Conservation (phyloP, 2,797 vertebrate species). For the Heliangelus exortis region DNA sequence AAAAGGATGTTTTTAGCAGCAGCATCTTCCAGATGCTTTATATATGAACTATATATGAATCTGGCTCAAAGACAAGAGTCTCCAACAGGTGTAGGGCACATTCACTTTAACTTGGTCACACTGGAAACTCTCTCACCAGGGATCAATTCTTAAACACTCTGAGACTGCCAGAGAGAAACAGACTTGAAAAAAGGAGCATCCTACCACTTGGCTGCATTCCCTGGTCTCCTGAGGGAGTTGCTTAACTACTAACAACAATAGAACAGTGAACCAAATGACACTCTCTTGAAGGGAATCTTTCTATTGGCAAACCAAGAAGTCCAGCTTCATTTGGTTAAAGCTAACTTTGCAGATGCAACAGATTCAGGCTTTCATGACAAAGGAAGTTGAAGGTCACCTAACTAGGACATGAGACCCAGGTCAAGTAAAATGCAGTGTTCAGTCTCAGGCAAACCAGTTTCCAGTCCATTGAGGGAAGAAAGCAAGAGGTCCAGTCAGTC, state of each 20-base stretch:
- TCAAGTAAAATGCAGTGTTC: neutral
- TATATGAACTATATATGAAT: neutral
- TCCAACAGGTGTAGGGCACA: neutral
- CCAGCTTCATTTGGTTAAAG: neutral
- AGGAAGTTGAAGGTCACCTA: neutral
- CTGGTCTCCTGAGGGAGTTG: neutral
- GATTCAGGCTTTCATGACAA: neutral
- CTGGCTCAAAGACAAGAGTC: neutral
- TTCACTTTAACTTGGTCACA: neutral
- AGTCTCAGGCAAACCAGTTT: neutral
- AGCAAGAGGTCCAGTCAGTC: neutral
- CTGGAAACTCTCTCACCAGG: neutral
- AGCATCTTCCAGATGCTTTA: neutral
- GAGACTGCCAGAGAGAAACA: neutral
- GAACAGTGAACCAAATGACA: neutral
- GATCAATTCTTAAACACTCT: neutral
- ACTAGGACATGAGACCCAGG: fast-evolving
- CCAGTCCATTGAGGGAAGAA: neutral
- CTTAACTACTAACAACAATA: neutral
- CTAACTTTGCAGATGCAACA: neutral
- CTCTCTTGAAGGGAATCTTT: neutral
- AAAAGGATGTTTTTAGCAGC: neutral
- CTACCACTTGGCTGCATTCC: neutral
- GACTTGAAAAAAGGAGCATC: neutral
- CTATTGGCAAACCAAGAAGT: slow-evolving; percentile 11